A percentile compares a stretch with the other conserved stretches of the same genome.
Conservation (phyloP, 2,113 vertebrate genomes). For the Caranx ignobilis region DNA sequence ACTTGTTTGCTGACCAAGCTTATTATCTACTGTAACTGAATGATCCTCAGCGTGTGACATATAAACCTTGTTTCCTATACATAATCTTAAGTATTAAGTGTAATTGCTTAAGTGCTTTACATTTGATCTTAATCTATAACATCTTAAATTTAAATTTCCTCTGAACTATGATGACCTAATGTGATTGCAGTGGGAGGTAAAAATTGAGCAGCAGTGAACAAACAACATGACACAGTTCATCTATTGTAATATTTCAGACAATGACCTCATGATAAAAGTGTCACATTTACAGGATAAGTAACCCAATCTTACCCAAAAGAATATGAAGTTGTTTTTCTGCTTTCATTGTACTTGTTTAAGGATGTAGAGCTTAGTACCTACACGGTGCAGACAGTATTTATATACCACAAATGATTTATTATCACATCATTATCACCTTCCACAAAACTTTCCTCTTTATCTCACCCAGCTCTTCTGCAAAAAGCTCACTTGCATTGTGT, state of each 20-base stretch:
- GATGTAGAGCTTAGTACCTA: not conserved
- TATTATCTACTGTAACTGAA: constrained; percentile 11
- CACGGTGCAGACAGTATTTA: not conserved
- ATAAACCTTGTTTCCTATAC: not conserved
- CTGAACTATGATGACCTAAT: not conserved
- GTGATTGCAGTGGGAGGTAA: not conserved
- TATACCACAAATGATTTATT: not conserved
- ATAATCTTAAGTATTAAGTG: not conserved
- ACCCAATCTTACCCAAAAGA: not conserved
- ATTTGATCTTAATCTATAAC: not conserved
- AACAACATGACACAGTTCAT: not conserved
- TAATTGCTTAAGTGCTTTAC: not conserved
- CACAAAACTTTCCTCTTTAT: not conserved
- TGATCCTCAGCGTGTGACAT: not conserved
- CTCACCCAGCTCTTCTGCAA: not conserved
- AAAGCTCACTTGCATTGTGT: not conserved
- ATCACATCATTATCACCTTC: not conserved
- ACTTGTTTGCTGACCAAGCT: constrained; percentile 29
- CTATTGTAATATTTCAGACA: not conserved
- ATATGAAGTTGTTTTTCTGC: no score
- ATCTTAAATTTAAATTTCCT: not conserved
- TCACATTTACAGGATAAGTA: not conserved
- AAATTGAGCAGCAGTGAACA: not conserved
- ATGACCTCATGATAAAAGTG: not conserved
- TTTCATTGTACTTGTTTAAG: not conserved